Evolutionary conservation across 2,888 invertebrate genomes (phyloP).

Genomic region (Alcis repandata): DNA sequence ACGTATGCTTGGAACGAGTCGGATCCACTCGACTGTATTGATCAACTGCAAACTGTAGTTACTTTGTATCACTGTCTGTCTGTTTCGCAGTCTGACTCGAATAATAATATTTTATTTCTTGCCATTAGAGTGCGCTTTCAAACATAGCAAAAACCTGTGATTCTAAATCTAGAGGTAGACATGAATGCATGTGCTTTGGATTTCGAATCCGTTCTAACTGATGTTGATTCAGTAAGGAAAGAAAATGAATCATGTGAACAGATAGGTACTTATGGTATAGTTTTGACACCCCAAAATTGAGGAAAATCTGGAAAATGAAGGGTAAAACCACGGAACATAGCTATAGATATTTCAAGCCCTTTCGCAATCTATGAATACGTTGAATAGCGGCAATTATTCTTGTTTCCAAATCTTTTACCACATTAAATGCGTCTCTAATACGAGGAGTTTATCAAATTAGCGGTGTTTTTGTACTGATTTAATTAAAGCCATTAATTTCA

Average conservation of each 20-base stretch:
- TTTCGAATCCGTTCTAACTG: no score
- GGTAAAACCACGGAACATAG: not conserved
- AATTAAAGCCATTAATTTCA: conserved; percentile 24
- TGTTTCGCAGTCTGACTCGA: not conserved
- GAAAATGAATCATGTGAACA: no score
- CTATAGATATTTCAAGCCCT: conserved; percentile 46
- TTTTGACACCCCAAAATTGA: no score
- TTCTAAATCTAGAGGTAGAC: no score
- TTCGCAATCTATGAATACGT: conserved; percentile 38
- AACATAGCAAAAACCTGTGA: no score
- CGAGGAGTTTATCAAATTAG: conserved; percentile 24
- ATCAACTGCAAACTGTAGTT: not conserved
- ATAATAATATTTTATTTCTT: not conserved
- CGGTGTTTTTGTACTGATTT: conserved; percentile 14
- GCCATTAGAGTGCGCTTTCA: no score
- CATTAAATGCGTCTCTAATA: conserved; percentile 10
- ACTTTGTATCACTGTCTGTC: not conserved
- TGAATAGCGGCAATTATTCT: conserved; percentile 32
- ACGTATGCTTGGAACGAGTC: conserved; percentile 41
- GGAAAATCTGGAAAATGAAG: not conserved
- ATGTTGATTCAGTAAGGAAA: no score
- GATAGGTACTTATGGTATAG: no score
- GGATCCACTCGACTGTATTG: not conserved
- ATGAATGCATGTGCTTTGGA: no score
- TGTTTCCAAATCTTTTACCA: conserved; percentile 21